Percentiles rank a stretch among this genome's conserved stretches.
These are phyloP conservation scores for Macquaria australasica DNA, from an alignment of 2,113 vertebrate genomes.

Conservation along the genomic window DNA sequence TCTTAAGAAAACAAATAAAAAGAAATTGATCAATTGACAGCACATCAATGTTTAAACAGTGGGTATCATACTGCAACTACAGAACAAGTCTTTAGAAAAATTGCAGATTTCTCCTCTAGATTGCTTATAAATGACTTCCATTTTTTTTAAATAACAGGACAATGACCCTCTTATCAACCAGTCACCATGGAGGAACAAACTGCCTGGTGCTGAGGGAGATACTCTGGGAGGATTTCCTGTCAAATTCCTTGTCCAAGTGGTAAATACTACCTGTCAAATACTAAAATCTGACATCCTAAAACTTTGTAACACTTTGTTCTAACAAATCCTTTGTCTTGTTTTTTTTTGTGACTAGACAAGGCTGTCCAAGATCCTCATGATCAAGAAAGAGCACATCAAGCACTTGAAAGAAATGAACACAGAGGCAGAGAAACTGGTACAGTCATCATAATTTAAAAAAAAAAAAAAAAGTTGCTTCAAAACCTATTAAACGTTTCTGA, in stretches of 20 bases:
- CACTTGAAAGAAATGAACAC: conserved; percentile 99
- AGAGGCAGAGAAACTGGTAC: conserved; percentile 97
- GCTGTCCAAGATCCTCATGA: conserved; percentile 99
- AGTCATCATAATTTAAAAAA: neutral
- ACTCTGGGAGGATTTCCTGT: conserved; percentile 98
- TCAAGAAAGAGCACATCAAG: conserved; percentile 98
- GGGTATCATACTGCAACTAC: neutral
- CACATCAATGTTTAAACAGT: neutral
- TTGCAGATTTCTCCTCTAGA: neutral
- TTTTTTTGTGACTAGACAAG: conserved; percentile 86
- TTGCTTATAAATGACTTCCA: neutral
- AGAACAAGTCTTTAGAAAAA: neutral
- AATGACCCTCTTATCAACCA: conserved; percentile 94
- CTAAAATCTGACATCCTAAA: conserved; percentile 2
- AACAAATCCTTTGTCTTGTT: conserved; percentile 31
- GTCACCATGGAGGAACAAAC: conserved; percentile 94
- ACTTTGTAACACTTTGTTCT: neutral
- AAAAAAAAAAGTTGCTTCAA: neutral
- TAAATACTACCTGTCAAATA: conserved; percentile 79
- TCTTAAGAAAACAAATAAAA: neutral
- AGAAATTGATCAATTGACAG: neutral
- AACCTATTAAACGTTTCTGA: neutral
- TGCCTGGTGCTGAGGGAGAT: conserved; percentile 92
- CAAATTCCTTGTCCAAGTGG: conserved; percentile 98
- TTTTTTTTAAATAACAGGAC: conserved; percentile 83